Evolutionary conservation across 1,140 invertebrate species (phyloP).

Genomic region (Drosophila bocki): DNA sequence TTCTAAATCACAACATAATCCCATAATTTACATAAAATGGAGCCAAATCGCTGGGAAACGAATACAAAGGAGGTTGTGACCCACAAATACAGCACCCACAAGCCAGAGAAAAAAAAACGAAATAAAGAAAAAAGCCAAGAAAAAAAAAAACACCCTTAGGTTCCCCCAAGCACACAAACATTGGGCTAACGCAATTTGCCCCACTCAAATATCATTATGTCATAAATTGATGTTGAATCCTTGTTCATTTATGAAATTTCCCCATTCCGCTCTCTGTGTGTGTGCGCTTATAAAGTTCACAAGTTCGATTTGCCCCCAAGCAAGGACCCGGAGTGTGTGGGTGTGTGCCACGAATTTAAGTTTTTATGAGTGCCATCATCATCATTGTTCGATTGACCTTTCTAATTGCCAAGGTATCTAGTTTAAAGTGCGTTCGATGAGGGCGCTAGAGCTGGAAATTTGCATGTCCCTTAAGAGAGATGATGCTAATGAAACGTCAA

Average conservation of each 20-base stretch:
- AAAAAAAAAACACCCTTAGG: conserved; percentile 2
- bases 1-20: conserved; percentile 81
- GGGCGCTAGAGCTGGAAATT: conserved; percentile 30
- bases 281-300: conserved; percentile 41
- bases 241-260: conserved; percentile 83
- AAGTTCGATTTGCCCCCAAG: conserved; percentile 51
- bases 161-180: conserved; percentile 34
- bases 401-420: conserved; percentile 63
- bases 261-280: conserved; percentile 42
- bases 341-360: conserved; percentile 40
- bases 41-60: conserved; percentile 48
- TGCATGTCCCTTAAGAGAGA: conserved; percentile 61
- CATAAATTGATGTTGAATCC: conserved; percentile 80
- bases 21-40: conserved; percentile 81
- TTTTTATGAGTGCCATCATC: conserved; percentile 47
- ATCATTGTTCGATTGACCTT: conserved; percentile 47
- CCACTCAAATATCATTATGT: conserved; percentile 74
- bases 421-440: conserved; percentile 55
- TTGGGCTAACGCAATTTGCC: conserved; percentile 56
- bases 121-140: background rate
- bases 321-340: conserved; percentile 6
- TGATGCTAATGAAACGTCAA: conserved; percentile 79
- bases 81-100: conserved; percentile 15
- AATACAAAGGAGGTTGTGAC: conserved; percentile 62
- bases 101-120: background rate